A percentile compares a stretch with the other conserved stretches of the same genome.
Evolutionary conservation across 2,113 vertebrate genomes (phyloP).

Genomic region (Psilopsiagon aymara): DNA sequence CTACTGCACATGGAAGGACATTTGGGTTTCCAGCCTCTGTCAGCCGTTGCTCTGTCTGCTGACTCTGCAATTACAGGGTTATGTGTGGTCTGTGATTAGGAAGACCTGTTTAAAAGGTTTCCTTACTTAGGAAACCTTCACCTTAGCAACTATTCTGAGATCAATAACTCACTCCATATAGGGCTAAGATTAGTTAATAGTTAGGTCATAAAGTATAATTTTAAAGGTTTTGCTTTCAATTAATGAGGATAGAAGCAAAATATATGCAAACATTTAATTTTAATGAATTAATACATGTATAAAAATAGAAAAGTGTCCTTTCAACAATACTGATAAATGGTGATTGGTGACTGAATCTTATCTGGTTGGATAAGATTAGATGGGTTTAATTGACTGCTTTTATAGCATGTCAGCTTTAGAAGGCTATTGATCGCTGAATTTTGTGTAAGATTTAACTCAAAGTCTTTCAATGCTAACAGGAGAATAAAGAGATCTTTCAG

Average conservation of each 20-base stretch:
- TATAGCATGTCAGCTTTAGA: background rate
- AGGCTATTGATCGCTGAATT: background rate
- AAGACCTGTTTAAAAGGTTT: background rate
- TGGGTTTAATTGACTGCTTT: background rate
- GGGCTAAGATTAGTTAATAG: background rate
- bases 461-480: background rate
- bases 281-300: background rate
- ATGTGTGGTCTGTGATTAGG: background rate
- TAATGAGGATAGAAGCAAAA: background rate
- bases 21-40: background rate
- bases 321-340: background rate
- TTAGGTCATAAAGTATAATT: background rate
- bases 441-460: background rate
- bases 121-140: background rate
- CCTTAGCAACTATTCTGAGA: background rate
- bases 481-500: background rate
- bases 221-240: background rate
- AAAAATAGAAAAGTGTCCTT: background rate
- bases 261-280: background rate
- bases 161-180: background rate
- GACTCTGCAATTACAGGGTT: background rate
- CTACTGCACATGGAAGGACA: background rate
- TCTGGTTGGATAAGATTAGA: background rate
- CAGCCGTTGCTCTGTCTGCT: background rate
- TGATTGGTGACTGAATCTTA: background rate